Evolutionary conservation across 53 echinoderm and acorn worm genomes (phyloP).

Genomic region (Apostichopus leukothele): DNA sequence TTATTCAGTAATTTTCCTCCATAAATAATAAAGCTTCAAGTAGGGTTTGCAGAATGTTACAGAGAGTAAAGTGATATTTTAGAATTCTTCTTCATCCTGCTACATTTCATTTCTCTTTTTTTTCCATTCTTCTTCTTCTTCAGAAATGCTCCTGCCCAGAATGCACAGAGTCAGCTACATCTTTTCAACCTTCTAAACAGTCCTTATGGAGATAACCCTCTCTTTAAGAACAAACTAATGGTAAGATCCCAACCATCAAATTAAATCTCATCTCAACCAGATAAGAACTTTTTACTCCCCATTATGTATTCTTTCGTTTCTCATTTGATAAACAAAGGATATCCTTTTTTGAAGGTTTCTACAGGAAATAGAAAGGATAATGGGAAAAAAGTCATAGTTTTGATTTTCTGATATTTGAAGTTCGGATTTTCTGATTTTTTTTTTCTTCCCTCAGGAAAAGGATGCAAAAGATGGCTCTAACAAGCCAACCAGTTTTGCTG

Average conservation of each 20-base stretch:
- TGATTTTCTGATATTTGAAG: too few species aligned
- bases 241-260: slow-evolving; percentile 44
- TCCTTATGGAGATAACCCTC: slow-evolving; percentile 82
- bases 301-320: too few species aligned
- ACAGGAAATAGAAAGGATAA: too few species aligned
- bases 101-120: too few species aligned
- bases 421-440: not conserved
- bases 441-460: slow-evolving; percentile 58
- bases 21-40: not conserved
- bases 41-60: not conserved
- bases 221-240: slow-evolving; percentile 81
- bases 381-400: too few species aligned
- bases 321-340: too few species aligned
- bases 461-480: slow-evolving; percentile 67
- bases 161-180: slow-evolving; percentile 75
- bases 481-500: slow-evolving; percentile 77
- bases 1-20: not conserved
- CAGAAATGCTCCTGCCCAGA: slow-evolving; percentile 52
- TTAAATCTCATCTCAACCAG: too few species aligned
- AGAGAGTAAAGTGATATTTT: not conserved
- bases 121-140: not conserved
- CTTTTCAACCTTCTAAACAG: slow-evolving; percentile 62
- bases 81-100: not conserved
- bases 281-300: too few species aligned
- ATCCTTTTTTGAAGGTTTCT: too few species aligned